Evolutionary conservation across 2,888 invertebrate genomes (phyloP).

Genomic region (Lasioglossum marginatum): DNA sequence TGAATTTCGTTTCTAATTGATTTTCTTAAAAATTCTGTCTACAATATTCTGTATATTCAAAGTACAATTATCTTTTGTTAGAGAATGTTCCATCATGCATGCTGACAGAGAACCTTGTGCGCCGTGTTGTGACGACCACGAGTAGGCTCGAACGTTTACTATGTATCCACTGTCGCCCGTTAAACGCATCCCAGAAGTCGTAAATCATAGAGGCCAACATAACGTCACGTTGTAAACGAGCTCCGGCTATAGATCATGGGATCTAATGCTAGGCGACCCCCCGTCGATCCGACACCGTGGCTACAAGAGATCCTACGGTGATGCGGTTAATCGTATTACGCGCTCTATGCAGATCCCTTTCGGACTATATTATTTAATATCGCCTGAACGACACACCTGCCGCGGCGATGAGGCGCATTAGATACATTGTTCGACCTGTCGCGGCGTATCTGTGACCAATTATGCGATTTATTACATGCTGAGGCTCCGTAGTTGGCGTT

Average conservation of each 20-base stretch:
- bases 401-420: conserved; percentile 13
- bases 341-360: conserved; percentile 33
- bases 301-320: conserved; percentile 54
- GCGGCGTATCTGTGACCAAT: conserved; percentile 40
- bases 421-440: neutral
- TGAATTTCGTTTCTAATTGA: neutral
- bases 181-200: conserved; percentile 45
- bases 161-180: conserved; percentile 39
- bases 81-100: neutral
- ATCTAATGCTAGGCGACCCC: conserved; percentile 74
- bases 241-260: conserved; percentile 73
- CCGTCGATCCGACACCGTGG: conserved; percentile 69
- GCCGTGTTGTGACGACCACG: conserved; percentile 33
- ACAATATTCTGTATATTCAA: neutral
- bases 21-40: neutral
- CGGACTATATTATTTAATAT: conserved; percentile 60
- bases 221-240: conserved; percentile 75
- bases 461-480: conserved; percentile 40
- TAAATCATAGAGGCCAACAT: conserved; percentile 67
- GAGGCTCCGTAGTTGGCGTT: neutral
- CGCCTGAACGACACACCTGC: conserved; percentile 41
- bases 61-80: neutral
- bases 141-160: conserved; percentile 40
- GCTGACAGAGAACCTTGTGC: neutral
- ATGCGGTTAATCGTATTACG: conserved; percentile 66